Conservation (phyloP, 1,140 invertebrate species). For the Whitmania pigra region DNA sequence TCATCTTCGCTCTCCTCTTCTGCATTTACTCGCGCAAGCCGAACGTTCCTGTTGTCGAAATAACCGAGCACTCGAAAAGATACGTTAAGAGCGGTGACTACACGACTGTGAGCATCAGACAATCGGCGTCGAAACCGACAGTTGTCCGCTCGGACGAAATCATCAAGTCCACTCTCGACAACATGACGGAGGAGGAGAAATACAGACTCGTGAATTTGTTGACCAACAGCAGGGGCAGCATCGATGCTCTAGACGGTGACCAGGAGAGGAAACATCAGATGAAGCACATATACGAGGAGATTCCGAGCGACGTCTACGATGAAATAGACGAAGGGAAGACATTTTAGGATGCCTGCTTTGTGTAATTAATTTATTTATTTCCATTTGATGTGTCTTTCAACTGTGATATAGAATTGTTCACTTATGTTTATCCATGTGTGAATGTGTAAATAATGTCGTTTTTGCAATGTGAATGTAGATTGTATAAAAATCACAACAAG, state of each 20-base stretch:
- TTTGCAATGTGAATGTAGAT: too few species aligned
- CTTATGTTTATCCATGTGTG: too few species aligned
- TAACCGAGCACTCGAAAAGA: neutral
- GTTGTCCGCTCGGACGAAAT: slow-evolving; percentile 5
- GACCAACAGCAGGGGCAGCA: slow-evolving; percentile 3
- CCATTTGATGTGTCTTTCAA: too few species aligned
- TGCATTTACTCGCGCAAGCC: neutral
- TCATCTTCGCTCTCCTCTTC: neutral
- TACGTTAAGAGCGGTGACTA: neutral
- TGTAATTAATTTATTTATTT: slow-evolving; percentile 1
- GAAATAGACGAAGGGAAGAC: neutral
- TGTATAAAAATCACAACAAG: too few species aligned
- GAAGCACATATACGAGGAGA: slow-evolving; percentile 5
- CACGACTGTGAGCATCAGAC: neutral
- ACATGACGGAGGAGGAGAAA: slow-evolving; percentile 16
- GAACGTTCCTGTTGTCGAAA: neutral
- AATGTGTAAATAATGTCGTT: too few species aligned
- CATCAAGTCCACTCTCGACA: neutral
- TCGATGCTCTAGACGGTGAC: neutral
- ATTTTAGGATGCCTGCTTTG: neutral
- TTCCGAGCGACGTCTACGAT: slow-evolving; percentile 11
- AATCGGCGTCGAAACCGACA: neutral
- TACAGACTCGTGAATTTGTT: slow-evolving; percentile 15
- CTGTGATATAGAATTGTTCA: too few species aligned
- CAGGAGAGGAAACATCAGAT: neutral